These are phyloP conservation scores for Yasuhikotakia modesta DNA, from an alignment of 2,797 vertebrate species.

Conservation along the genomic window DNA sequence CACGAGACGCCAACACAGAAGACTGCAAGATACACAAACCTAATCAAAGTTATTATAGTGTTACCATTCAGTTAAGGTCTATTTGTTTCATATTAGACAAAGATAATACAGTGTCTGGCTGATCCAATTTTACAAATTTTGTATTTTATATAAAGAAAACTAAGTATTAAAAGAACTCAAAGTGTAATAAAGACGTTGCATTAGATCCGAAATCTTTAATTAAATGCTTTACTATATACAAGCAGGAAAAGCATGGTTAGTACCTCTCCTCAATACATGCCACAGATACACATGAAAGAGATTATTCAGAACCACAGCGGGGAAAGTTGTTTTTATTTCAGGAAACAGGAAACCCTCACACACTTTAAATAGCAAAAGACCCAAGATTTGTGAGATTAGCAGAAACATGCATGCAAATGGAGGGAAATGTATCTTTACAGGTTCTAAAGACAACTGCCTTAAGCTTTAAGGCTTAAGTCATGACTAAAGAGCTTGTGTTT, in stretches of 20 bases:
- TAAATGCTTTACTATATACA: constrained; percentile 3
- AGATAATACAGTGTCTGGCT: background rate
- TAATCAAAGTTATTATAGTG: background rate
- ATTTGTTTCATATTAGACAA: background rate
- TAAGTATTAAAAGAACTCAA: too few species aligned
- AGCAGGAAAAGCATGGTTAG: constrained; percentile 61
- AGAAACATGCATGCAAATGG: constrained; percentile 9
- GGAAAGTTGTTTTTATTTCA: background rate
- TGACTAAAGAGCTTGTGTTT: background rate
- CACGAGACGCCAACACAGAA: too few species aligned
- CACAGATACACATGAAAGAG: constrained; percentile 14
- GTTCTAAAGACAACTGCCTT: background rate
- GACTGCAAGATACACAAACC: too few species aligned
- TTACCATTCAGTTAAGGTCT: background rate
- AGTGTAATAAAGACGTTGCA: too few species aligned
- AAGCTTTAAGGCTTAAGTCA: background rate
- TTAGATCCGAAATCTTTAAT: background rate
- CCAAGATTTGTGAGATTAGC: background rate
- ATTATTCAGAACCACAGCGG: background rate
- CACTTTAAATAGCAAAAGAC: background rate
- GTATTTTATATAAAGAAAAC: too few species aligned
- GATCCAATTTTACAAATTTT: too few species aligned
- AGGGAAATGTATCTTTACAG: background rate
- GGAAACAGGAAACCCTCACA: constrained; percentile 24
- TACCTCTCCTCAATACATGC: constrained; percentile 77